These are phyloP conservation scores for Pyrgus malvae DNA, from an alignment of 2,888 invertebrate species.

Conservation along the genomic window DNA sequence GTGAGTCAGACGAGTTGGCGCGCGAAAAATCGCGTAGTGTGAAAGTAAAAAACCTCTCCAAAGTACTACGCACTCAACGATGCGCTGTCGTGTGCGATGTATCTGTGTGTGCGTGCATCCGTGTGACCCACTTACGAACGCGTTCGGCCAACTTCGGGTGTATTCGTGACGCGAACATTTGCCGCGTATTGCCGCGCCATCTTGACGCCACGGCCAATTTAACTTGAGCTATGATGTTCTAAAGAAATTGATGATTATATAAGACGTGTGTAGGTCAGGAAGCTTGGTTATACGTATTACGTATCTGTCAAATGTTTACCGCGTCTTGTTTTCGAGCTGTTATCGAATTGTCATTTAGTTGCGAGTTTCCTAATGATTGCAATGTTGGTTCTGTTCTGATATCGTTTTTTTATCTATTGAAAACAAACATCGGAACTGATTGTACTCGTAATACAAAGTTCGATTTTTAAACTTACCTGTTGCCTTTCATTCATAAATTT, in stretches of 20 bases:
- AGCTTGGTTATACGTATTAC: constrained; percentile 32
- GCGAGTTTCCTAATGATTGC: constrained; percentile 19
- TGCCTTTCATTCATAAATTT: background rate
- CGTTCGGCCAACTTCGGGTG: constrained; percentile 64
- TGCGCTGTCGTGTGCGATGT: constrained; percentile 44
- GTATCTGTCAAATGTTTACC: constrained; percentile 38
- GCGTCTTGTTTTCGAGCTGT: constrained; percentile 35
- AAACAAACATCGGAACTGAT: constrained; percentile 10
- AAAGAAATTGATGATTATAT: constrained; percentile 35
- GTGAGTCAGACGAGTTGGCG: constrained; percentile 31
- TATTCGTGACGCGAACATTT: constrained; percentile 68
- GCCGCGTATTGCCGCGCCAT: constrained; percentile 69
- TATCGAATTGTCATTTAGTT: constrained; percentile 30
- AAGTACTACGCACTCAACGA: constrained; percentile 47
- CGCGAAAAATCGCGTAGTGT: constrained; percentile 59
- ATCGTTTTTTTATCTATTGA: constrained; percentile 17
- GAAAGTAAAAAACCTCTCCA: constrained; percentile 55
- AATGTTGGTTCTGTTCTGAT: constrained; percentile 10
- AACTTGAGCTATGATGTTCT: constrained; percentile 47
- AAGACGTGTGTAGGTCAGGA: constrained; percentile 29
- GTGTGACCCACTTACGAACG: constrained; percentile 79
- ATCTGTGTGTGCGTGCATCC: constrained; percentile 63
- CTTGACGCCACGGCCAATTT: constrained; percentile 50
- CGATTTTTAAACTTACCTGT: background rate
- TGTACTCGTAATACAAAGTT: background rate